A percentile compares a stretch with the other conserved stretches of the same genome.
Evolutionary conservation across 53 echinoderm and acorn worm genomes (phyloP).

Genomic region (Stichopus horrens): DNA sequence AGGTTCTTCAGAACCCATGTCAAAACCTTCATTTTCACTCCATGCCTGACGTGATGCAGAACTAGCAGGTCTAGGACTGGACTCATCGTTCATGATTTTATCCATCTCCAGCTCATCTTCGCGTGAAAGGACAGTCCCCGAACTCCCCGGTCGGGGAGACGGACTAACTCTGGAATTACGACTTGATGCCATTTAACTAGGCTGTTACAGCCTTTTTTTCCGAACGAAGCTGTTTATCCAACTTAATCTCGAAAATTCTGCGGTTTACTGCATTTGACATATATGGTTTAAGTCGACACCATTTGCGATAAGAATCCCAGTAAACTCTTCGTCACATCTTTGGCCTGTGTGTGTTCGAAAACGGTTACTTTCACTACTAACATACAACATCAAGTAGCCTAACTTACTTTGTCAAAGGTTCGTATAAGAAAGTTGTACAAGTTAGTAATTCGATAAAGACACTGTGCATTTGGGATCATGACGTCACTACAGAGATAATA

Average conservation of each 20-base stretch:
- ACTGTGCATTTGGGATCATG: background rate
- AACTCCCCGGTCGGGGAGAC: slow-evolving; percentile 75
- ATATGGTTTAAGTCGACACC: background rate
- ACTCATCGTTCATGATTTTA: slow-evolving; percentile 65
- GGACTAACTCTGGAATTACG: slow-evolving; percentile 48
- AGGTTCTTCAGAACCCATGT: slow-evolving; percentile 86
- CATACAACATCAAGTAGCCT: background rate
- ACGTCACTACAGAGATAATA: slow-evolving; percentile 7
- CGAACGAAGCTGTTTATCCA: slow-evolving; percentile 5
- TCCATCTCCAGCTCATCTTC: slow-evolving; percentile 93
- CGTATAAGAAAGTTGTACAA: background rate
- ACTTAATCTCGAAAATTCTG: background rate
- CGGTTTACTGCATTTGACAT: background rate
- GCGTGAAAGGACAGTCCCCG: slow-evolving; percentile 57
- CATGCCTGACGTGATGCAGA: slow-evolving; percentile 88
- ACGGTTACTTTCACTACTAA: background rate
- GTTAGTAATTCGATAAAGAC: background rate
- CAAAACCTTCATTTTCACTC: slow-evolving; percentile 93
- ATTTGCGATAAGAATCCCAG: background rate
- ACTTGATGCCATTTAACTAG: slow-evolving; percentile 31
- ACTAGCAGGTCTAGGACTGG: slow-evolving; percentile 59
- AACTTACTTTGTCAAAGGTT: background rate
- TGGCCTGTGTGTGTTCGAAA: background rate
- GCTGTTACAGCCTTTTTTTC: slow-evolving; percentile 13
- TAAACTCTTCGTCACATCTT: slow-evolving; percentile 31